These are phyloP conservation scores for Bufo gargarizans DNA, from an alignment of 2,113 vertebrate species.

Conservation along the genomic window DNA sequence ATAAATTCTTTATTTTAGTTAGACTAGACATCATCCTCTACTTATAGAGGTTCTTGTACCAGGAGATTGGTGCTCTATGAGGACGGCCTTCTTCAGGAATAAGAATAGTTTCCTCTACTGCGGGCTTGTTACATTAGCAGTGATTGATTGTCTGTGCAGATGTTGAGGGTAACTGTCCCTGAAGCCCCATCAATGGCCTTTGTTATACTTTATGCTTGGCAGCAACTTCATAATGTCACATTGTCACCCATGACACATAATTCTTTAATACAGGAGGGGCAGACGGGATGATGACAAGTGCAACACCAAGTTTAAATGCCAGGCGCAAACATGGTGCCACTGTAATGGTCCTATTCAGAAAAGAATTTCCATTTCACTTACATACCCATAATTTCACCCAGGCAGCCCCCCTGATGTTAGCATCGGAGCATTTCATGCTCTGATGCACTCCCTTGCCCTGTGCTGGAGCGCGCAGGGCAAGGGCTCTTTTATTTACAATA, in stretches of 20 bases:
- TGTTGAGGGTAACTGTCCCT: not conserved
- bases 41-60: not conserved
- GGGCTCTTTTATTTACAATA: too few relatives aligned
- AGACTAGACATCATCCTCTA: too few relatives aligned
- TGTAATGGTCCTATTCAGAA: not conserved
- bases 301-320: not conserved
- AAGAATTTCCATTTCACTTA: not conserved
- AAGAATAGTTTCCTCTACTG: not conserved
- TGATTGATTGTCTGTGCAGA: conserved; percentile 37
- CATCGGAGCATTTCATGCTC: too few relatives aligned
- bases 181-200: conserved; percentile 18
- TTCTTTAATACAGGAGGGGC: not conserved
- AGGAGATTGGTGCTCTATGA: not conserved
- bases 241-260: not conserved
- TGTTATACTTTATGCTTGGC: conserved; percentile 23
- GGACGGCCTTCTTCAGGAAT: not conserved
- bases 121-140: not conserved
- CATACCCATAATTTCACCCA: too few relatives aligned
- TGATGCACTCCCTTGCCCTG: too few relatives aligned
- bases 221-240: conserved; percentile 22
- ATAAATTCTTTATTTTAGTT: too few relatives aligned
- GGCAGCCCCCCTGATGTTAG: too few relatives aligned
- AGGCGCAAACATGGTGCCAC: not conserved
- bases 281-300: not conserved
- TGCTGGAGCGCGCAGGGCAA: too few relatives aligned